Conservation (phyloP, 2,888 invertebrate species). For the Thumatha senex region DNA sequence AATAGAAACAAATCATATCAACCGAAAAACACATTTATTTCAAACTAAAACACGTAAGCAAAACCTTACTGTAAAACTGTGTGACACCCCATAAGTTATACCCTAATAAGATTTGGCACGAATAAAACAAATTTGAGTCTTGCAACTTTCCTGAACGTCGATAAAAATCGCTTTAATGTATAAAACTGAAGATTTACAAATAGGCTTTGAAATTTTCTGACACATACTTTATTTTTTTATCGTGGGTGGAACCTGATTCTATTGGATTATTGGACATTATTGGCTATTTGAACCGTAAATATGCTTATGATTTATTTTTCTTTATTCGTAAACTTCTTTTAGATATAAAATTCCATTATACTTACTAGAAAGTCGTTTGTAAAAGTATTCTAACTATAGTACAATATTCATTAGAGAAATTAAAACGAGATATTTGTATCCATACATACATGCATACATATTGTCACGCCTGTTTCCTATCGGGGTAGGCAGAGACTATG, state of each 20-base stretch:
- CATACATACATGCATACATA: too few relatives aligned
- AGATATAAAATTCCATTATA: neutral
- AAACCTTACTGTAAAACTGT: neutral
- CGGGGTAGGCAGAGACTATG: too few relatives aligned
- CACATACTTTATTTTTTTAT: conserved; percentile 12
- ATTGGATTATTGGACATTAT: conserved; percentile 2
- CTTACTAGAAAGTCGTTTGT: too few relatives aligned
- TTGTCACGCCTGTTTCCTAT: too few relatives aligned
- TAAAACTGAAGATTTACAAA: neutral
- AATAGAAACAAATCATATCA: too few relatives aligned
- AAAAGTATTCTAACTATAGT: too few relatives aligned
- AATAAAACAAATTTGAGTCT: conserved; percentile 3
- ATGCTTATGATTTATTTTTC: neutral
- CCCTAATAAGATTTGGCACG: conserved; percentile 1
- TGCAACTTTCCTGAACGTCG: neutral
- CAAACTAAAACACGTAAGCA: too few relatives aligned
- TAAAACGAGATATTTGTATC: too few relatives aligned
- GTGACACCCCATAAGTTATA: conserved; percentile 2
- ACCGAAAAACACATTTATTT: neutral
- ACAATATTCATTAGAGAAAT: too few relatives aligned
- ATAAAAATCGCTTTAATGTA: neutral
- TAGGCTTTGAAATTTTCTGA: conserved; percentile 2
- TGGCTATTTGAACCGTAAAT: neutral
- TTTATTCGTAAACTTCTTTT: neutral
- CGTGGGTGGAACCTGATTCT: neutral